Conservation (phyloP, 2,113 vertebrate genomes). For the Chlorodrepanis virens region DNA sequence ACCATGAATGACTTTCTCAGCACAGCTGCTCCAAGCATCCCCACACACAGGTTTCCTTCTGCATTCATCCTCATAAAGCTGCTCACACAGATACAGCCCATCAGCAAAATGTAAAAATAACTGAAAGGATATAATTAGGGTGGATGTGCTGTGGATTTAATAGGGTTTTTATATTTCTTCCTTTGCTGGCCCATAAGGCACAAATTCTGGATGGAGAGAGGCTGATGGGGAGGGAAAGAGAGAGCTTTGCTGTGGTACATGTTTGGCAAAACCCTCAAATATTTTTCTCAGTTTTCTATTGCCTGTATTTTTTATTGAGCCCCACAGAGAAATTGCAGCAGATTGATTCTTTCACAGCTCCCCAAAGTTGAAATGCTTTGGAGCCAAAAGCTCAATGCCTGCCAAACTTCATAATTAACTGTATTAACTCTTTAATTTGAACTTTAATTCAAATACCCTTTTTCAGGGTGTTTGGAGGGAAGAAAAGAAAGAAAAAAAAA, state of each 20-base stretch:
- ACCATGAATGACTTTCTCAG: not conserved
- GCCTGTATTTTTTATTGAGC: not conserved
- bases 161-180: conserved; percentile 1
- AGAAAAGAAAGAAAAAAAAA: not conserved
- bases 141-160: not conserved
- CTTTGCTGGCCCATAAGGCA: not conserved
- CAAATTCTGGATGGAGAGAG: not conserved
- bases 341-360: conserved; percentile 45
- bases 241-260: not conserved
- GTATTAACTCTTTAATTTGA: conserved; percentile 35
- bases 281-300: conserved; percentile 10
- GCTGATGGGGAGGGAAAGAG: not conserved
- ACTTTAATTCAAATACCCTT: not conserved
- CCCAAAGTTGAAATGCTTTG: conserved; percentile 5
- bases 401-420: conserved; percentile 48
- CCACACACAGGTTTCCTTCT: not conserved
- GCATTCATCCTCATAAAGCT: not conserved
- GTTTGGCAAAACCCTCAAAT: not conserved
- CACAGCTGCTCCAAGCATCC: not conserved
- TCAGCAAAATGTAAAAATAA: conserved; percentile 55
- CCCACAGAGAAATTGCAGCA: not conserved
- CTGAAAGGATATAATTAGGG: conserved; percentile 8
- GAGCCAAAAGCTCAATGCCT: not conserved
- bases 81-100: not conserved
- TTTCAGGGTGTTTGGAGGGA: not conserved